These are phyloP conservation scores for Phyllostomus hastatus DNA, from an alignment of 2,113 vertebrate species.

Conservation along the genomic window DNA sequence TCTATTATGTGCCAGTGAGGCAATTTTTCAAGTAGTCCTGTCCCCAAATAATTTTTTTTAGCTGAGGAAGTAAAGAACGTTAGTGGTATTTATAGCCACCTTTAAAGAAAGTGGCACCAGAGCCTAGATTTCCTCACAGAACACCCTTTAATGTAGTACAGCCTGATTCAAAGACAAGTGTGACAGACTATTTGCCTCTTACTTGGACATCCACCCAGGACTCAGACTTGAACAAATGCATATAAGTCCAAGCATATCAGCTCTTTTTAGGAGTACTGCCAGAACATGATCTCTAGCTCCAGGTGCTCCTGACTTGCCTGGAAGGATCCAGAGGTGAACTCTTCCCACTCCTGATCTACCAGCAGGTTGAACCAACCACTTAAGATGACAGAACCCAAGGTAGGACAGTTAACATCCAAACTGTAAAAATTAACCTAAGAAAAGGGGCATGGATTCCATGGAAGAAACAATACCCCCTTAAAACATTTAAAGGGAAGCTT, in stretches of 20 bases:
- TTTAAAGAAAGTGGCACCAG: background rate
- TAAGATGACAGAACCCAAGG: background rate
- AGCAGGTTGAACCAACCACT: background rate
- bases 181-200: background rate
- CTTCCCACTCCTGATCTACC: background rate
- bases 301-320: background rate
- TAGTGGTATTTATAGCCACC: background rate
- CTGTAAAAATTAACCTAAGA: background rate
- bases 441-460: background rate
- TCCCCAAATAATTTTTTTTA: background rate
- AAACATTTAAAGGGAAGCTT: background rate
- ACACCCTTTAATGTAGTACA: background rate
- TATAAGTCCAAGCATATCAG: background rate
- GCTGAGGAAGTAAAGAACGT: background rate
- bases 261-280: background rate
- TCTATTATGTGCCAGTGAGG: background rate
- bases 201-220: background rate
- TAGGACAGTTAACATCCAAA: background rate
- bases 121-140: too few species aligned
- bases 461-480: background rate
- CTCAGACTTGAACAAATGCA: background rate
- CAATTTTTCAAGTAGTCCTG: background rate
- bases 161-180: background rate
- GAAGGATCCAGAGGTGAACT: background rate
- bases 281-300: background rate